Evolutionary conservation across 2,113 vertebrate genomes (phyloP), one percentile per base, ranked within the genome.

Genomic region (Crotalus helleri): DNA sequence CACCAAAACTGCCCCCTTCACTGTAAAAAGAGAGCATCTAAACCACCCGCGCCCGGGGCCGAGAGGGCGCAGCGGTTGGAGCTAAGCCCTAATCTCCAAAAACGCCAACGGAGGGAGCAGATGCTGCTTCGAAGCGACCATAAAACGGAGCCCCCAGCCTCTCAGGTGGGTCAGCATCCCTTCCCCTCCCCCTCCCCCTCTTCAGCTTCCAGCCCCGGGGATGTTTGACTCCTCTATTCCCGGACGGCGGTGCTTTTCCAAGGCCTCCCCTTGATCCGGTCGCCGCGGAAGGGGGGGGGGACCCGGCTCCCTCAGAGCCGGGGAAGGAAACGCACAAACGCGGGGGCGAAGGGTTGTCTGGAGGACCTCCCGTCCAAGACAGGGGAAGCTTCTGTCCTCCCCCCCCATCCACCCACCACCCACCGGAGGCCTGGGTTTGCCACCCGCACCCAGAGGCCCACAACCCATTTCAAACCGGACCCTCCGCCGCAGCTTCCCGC

Each of bases 1-100:
- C 94, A 95, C 97, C 97, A 95, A 96, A 93, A 97, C 91, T 97
- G 96, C 94, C 95, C 87, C 97, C 98, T 15, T 98, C 97, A 97
- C 98, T 98, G 17, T 15, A 13, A 53, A 49, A 49, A 26, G 29
- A 64, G 51, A 4, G 44, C 69, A 17, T 17, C n/a, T 33, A 33
- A 33, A 33, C 5, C 13, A 17, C 15, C 15, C 5, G n/a, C n/a
- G n/a, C n/a, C 69, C 39, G 69, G 15, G 13, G 19, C 53, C 29
- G 24, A 87, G 15, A 15, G 24, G 15, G 9, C 49, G 39, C 49
- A 49, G 10, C 13, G 13, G 13, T 13, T 74, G 64, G 64, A 33
- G 13, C 69, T 33, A 17, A 39, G n/a, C 69, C 13, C 29, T 8
- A 5, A 7, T 19, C 13, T n/a, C 4, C 64, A 44, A 44, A 44